Percentiles rank a stretch among this genome's conserved stretches.
Conservation (phyloP, 2,888 invertebrate genomes). For the Pollenia labialis region DNA sequence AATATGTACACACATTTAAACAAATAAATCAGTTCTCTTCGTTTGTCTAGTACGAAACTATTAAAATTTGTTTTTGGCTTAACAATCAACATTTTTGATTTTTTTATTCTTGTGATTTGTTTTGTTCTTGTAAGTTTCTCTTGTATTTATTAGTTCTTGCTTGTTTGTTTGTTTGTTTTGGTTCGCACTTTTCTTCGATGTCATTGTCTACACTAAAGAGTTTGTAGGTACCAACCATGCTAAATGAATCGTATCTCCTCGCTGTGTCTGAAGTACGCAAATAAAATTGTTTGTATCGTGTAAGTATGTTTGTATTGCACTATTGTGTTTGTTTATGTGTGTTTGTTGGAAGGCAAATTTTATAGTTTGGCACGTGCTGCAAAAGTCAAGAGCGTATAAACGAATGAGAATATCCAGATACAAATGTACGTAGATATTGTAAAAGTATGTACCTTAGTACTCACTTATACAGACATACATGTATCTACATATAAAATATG, state of each 20-base stretch:
- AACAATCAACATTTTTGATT: conserved; percentile 19
- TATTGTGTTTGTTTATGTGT: conserved; percentile 18
- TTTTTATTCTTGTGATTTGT: conserved; percentile 20
- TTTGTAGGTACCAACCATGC: conserved; percentile 60
- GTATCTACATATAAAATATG: not conserved
- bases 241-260: conserved; percentile 74
- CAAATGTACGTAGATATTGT: conserved; percentile 1
- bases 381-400: conserved; percentile 56
- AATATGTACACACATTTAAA: not conserved
- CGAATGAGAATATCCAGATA: conserved; percentile 11
- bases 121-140: conserved; percentile 42
- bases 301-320: not conserved
- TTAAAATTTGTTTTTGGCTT: conserved; percentile 49
- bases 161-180: conserved; percentile 51
- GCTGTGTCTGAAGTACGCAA: conserved; percentile 53
- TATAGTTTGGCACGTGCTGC: conserved; percentile 73
- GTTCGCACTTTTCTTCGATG: conserved; percentile 52
- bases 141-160: conserved; percentile 53
- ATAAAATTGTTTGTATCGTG: conserved; percentile 36
- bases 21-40: conserved; percentile 39
- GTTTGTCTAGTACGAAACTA: conserved; percentile 43
- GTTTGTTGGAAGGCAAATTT: conserved; percentile 63
- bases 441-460: not conserved
- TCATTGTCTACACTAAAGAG: conserved; percentile 59
- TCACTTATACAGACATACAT: not conserved